Evolutionary conservation across 1,140 invertebrate genomes (phyloP).

Genomic region (Chymomyza costata): DNA sequence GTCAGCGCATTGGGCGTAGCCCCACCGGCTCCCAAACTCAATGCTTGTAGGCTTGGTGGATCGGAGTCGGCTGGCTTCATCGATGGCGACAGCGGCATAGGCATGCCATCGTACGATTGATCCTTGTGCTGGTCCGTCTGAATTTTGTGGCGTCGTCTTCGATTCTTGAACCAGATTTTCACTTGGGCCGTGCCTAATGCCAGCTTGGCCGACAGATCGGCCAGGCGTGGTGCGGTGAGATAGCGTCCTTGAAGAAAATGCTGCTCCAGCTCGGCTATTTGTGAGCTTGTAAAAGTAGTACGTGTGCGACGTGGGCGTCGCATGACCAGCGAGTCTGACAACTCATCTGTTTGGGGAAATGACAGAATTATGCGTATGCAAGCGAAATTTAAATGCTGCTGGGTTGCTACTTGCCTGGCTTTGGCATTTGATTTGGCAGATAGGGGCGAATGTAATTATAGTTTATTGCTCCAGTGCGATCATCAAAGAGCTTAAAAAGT

Average conservation of each 20-base stretch:
- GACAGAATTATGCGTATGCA: neutral
- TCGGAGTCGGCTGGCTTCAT: conserved; percentile 38
- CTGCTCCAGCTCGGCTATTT: conserved; percentile 81
- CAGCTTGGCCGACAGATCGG: conserved; percentile 85
- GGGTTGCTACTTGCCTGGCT: conserved; percentile 47
- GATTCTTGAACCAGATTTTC: conserved; percentile 87
- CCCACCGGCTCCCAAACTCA: conserved; percentile 33
- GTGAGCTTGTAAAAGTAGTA: conserved; percentile 88
- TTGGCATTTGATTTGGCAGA: conserved; percentile 59
- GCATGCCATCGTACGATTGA: conserved; percentile 60
- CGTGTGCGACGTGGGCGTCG: conserved; percentile 76
- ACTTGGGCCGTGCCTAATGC: conserved; percentile 89
- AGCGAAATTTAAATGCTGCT: neutral
- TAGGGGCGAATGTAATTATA: conserved; percentile 68
- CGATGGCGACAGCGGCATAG: conserved; percentile 39
- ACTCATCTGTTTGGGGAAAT: conserved; percentile 42
- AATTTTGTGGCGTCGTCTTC: conserved; percentile 63
- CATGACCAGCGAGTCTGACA: conserved; percentile 63
- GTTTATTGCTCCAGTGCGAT: conserved; percentile 63
- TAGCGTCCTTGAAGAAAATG: conserved; percentile 82
- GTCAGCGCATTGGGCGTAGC: conserved; percentile 52
- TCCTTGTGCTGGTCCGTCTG: conserved; percentile 65
- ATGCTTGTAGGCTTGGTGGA: conserved; percentile 52
- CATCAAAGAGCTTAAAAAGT: conserved; percentile 56
- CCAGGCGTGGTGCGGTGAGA: conserved; percentile 85